Percentiles rank a stretch among this genome's conserved stretches.
Conservation (phyloP, 2,113 vertebrate genomes). For the Percina caprodes region DNA sequence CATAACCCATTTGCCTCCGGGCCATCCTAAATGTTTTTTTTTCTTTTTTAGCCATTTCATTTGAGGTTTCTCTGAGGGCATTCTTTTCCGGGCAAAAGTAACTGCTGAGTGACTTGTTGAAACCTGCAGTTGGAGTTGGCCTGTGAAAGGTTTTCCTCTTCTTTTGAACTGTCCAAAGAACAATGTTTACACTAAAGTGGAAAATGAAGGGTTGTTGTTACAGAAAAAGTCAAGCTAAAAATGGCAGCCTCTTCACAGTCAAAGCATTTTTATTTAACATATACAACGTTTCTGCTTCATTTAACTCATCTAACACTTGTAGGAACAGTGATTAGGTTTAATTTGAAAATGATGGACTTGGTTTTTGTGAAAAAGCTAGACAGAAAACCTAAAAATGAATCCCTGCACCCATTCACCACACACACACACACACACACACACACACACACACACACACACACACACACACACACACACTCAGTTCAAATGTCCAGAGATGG, state of each 20-base stretch:
- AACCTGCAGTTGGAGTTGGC: constrained; percentile 46
- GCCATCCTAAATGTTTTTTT: constrained; percentile 12
- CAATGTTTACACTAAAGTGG: constrained; percentile 55
- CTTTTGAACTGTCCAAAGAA: constrained; percentile 35
- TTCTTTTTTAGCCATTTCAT: constrained; percentile 45
- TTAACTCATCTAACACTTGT: constrained; percentile 21
- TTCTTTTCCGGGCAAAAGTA: constrained; percentile 36
- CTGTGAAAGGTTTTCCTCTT: constrained; percentile 31
- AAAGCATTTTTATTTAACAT: constrained; percentile 8
- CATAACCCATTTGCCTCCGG: constrained; percentile 5
- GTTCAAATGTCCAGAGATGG: constrained; percentile 38
- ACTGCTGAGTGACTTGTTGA: constrained; percentile 50
- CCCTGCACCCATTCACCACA: neutral
- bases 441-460: neutral
- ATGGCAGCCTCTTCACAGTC: constrained; percentile 19
- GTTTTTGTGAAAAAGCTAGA: constrained; percentile 16
- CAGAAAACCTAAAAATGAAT: constrained; percentile 29
- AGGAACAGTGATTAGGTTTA: constrained; percentile 39
- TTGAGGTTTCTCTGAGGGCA: constrained; percentile 53
- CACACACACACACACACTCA: neutral
- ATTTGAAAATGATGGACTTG: constrained; percentile 50
- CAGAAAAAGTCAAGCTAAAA: constrained; percentile 50
- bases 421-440: constrained; percentile 7
- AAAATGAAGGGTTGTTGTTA: constrained; percentile 57
- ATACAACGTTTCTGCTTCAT: constrained; percentile 31